Evolutionary conservation across 1,140 invertebrate genomes (phyloP).

Genomic region (Procambarus virginalis): DNA sequence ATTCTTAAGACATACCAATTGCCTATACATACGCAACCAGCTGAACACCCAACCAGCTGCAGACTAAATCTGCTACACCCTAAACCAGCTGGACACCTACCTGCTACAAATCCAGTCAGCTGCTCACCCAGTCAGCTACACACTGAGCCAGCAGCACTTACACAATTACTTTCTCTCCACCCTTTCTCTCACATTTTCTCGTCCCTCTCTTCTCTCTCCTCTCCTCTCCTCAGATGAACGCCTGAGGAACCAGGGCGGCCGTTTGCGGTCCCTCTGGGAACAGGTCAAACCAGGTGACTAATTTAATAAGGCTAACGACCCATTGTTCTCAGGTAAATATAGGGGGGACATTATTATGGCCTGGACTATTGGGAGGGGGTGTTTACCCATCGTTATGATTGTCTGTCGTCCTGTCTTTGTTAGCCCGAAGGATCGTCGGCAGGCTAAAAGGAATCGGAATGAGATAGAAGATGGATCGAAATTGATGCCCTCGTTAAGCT

Average conservation of each 20-base stretch:
- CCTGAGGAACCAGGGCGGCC: not conserved
- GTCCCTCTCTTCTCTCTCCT: not conserved
- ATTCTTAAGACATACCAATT: no score
- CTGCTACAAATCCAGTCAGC: not conserved
- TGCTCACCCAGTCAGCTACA: not conserved
- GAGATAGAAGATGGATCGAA: no score
- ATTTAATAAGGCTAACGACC: conserved; percentile 50
- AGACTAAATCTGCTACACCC: no score
- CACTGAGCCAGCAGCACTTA: not conserved
- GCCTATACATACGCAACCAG: no score
- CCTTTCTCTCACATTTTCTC: not conserved
- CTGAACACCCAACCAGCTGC: no score
- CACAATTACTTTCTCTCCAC: conserved; percentile 8
- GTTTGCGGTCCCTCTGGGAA: conserved; percentile 3
- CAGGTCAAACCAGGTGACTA: conserved; percentile 8
- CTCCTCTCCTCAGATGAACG: not conserved
- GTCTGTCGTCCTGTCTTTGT: not conserved
- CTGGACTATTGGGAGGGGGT: not conserved
- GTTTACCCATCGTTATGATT: not conserved
- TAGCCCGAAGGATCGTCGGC: no score
- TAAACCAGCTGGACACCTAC: no score
- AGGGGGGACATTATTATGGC: not conserved
- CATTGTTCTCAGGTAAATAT: conserved; percentile 46
- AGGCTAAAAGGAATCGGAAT: no score
- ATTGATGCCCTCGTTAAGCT: no score